phyloP scores from a whole-genome alignment of 2,113 vertebrate species.

The Sciurus niger region DNA sequence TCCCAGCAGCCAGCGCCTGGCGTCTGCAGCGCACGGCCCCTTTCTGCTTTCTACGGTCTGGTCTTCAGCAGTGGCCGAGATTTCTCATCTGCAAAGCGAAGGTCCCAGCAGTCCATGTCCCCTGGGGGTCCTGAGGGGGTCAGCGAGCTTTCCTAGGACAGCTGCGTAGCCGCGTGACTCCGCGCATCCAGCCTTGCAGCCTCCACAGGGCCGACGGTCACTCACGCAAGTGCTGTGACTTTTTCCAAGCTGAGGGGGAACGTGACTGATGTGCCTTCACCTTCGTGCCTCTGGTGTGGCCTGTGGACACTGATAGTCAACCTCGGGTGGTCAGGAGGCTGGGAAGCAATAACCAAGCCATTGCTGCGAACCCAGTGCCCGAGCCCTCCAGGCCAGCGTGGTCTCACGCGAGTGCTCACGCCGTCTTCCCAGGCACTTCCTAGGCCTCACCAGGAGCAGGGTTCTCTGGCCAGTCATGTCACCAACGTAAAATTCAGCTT shows the following conservation, averaged over 20 bases:
- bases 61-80: neutral
- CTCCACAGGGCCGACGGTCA: fast-evolving
- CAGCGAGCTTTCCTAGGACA: neutral
- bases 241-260: neutral
- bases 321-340: fast-evolving
- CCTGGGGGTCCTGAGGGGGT: too few relatives aligned
- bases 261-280: neutral
- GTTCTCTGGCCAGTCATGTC: neutral
- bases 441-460: neutral
- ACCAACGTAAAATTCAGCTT: neutral
- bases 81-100: neutral
- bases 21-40: too few relatives aligned
- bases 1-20: fast-evolving
- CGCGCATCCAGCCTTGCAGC: fast-evolving
- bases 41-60: neutral
- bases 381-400: fast-evolving
- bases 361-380: fast-evolving
- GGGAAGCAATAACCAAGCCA: fast-evolving
- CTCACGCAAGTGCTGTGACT: fast-evolving
- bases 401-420: fast-evolving
- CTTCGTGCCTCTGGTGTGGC: fast-evolving
- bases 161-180: too few relatives aligned
- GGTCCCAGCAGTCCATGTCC: fast-evolving
- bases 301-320: fast-evolving
- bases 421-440: neutral